Percentiles rank a stretch among this genome's conserved stretches.
Conservation (phyloP, 2,113 vertebrate species). For the Ramphastos sulfuratus region DNA sequence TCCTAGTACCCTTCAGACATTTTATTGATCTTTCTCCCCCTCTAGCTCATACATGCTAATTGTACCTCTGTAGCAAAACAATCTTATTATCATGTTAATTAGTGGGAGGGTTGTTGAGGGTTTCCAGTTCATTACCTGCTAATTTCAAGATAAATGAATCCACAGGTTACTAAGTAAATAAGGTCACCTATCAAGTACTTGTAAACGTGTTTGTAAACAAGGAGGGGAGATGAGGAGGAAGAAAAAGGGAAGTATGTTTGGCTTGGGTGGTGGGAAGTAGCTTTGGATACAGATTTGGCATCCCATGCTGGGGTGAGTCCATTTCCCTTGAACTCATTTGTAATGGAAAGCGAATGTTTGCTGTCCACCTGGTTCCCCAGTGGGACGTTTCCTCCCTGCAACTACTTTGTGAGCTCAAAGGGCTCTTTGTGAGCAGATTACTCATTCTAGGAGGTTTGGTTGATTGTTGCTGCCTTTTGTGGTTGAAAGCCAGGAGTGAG, state of each 20-base stretch:
- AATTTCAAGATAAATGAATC: conserved; percentile 92
- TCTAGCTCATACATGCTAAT: conserved; percentile 82
- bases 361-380: conserved; percentile 83
- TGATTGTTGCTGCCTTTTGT: conserved; percentile 58
- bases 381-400: conserved; percentile 73
- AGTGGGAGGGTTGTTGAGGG: conserved; percentile 86
- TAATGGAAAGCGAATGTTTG: conserved; percentile 84
- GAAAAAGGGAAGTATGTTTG: conserved; percentile 64
- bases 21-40: conserved; percentile 81
- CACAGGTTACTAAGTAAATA: conserved; percentile 86
- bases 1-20: conserved; percentile 76
- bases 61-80: conserved; percentile 84
- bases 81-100: conserved; percentile 90
- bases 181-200: conserved; percentile 85
- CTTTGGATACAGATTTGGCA: conserved; percentile 59
- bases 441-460: conserved; percentile 64
- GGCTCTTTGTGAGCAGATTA: conserved; percentile 79
- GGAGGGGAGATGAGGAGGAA: conserved; percentile 62
- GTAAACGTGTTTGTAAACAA: conserved; percentile 92
- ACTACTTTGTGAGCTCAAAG: conserved; percentile 75
- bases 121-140: conserved; percentile 89
- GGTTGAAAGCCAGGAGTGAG: conserved; percentile 54
- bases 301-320: conserved; percentile 80
- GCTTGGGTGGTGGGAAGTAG: conserved; percentile 69
- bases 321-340: conserved; percentile 84